Evolutionary conservation across 1,140 invertebrate genomes (phyloP).

Genomic region (Drosophila mojavensis): DNA sequence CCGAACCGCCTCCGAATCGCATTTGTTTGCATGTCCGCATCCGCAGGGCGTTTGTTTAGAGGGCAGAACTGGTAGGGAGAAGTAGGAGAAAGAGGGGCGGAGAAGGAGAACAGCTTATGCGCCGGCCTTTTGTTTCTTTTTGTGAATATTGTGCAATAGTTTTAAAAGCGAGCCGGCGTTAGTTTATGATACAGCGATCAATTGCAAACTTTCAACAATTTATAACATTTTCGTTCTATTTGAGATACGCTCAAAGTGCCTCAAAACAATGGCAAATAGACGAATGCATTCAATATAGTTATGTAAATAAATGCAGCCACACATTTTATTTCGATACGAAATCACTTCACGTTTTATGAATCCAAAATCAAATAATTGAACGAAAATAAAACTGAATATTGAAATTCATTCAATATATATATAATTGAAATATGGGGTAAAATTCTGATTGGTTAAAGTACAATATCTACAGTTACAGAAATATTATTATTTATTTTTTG

Average conservation of each 20-base stretch:
- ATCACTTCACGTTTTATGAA: no score
- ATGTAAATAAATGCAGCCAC: constrained; percentile 1
- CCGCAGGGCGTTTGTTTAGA: constrained; percentile 3
- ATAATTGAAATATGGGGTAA: no score
- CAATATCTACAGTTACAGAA: no score
- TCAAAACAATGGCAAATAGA: constrained; percentile 6
- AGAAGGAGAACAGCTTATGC: background rate
- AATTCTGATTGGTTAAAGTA: no score
- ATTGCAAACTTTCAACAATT: constrained; percentile 48
- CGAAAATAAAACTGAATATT: no score
- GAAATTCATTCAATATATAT: no score
- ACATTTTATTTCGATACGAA: no score
- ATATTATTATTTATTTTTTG: no score
- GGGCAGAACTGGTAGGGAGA: background rate
- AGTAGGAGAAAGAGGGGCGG: background rate
- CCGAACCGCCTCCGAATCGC: constrained; percentile 63
- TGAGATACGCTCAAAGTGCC: constrained; percentile 11
- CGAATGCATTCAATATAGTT: constrained; percentile 21
- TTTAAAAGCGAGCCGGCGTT: constrained; percentile 43
- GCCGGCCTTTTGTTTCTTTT: constrained; percentile 48
- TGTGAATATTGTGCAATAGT: constrained; percentile 56
- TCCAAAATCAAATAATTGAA: no score
- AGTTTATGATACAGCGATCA: constrained; percentile 68
- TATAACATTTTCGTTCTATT: constrained; percentile 27
- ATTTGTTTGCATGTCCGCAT: constrained; percentile 56